Evolutionary conservation across 2,888 invertebrate genomes (phyloP).

Genomic region (Sabellastarte sp.): DNA sequence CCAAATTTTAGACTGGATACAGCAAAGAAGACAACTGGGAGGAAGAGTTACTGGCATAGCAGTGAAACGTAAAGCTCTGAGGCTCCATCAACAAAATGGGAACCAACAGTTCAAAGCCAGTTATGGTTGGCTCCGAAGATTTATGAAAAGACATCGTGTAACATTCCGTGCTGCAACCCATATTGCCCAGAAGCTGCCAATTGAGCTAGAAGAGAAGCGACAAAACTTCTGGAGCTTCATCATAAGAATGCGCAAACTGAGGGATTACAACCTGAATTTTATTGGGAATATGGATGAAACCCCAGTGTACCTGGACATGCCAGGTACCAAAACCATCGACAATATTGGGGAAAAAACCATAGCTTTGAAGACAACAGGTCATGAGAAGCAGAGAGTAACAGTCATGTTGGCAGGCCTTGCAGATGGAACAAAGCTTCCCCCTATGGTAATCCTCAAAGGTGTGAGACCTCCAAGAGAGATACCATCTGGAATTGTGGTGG

Average conservation of each 20-base stretch:
- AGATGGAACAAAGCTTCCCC: conserved; percentile 5
- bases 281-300: no score
- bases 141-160: no score
- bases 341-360: background rate
- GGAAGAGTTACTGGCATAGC: no score
- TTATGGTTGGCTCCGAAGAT: conserved; percentile 6
- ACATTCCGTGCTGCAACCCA: no score
- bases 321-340: background rate
- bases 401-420: background rate
- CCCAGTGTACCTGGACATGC: conserved; percentile 7
- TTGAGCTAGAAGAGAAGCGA: no score
- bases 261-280: no score
- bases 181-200: no score
- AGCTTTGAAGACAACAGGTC: conserved; percentile 5
- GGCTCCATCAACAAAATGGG: no score
- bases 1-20: no score
- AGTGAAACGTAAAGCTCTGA: no score
- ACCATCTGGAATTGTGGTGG: conserved; percentile 3
- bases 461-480: background rate
- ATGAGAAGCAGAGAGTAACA: conserved; percentile 3
- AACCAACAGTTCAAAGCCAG: conserved; percentile 8
- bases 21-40: no score
- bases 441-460: background rate
- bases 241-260: background rate
- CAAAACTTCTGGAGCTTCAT: background rate